Percentiles rank a stretch among this genome's conserved stretches.
Conservation (phyloP, 1,140 invertebrate genomes). For the Neodiprion virginianus region DNA sequence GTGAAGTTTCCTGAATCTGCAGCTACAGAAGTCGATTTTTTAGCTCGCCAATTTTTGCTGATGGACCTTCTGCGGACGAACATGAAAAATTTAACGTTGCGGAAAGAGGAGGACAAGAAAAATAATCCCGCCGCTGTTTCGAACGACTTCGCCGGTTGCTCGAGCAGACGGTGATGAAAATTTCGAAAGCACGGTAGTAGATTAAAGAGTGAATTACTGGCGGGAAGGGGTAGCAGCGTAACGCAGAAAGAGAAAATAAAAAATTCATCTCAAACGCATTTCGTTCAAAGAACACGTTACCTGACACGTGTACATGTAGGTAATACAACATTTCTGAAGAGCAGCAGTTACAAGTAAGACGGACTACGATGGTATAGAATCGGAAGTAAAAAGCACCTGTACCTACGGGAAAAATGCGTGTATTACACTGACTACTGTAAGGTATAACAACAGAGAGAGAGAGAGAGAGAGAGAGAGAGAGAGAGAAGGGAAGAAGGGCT, state of each 20-base stretch:
- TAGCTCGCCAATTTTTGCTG: too few relatives aligned
- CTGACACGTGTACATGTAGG: not conserved
- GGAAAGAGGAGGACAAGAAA: not conserved
- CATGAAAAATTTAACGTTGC: not conserved
- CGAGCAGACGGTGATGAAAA: not conserved
- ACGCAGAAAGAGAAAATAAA: not conserved
- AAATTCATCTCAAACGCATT: not conserved
- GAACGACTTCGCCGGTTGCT: not conserved
- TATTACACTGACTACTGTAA: not conserved
- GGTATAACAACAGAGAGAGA: not conserved
- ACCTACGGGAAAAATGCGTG: too few relatives aligned
- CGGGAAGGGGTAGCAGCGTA: not conserved
- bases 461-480: slow-evolving; percentile 21
- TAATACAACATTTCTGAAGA: not conserved
- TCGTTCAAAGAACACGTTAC: not conserved
- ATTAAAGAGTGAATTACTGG: slow-evolving; percentile 1
- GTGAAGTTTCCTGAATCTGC: too few relatives aligned
- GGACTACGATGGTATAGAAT: not conserved
- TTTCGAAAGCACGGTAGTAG: not conserved
- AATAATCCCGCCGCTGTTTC: not conserved
- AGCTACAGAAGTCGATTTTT: too few relatives aligned
- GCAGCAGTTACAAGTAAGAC: slow-evolving; percentile 14
- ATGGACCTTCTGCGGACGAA: too few relatives aligned
- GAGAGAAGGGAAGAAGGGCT: slow-evolving; percentile 9
- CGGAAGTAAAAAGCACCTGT: too few relatives aligned